These are phyloP conservation scores for Timema cristinae DNA, from an alignment of 2,888 invertebrate species.

Conservation along the genomic window DNA sequence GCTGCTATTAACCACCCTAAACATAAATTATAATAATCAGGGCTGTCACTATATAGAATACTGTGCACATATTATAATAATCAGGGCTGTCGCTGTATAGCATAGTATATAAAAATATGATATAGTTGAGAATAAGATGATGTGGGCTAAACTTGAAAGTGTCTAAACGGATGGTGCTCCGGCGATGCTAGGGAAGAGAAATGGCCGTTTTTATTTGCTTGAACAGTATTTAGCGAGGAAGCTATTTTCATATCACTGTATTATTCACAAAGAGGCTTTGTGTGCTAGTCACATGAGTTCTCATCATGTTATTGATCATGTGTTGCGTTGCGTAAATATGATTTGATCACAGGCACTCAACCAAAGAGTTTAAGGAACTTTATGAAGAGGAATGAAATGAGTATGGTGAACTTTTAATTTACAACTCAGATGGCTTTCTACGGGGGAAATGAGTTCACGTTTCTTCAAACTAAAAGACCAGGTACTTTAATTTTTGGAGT, in stretches of 20 bases:
- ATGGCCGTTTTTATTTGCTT: not conserved
- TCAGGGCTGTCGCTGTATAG: too few relatives aligned
- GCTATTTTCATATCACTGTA: not conserved
- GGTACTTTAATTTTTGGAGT: too few relatives aligned
- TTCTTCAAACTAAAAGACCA: too few relatives aligned
- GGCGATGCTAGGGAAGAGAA: not conserved
- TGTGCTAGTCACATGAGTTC: not conserved
- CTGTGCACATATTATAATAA: too few relatives aligned
- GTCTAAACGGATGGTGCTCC: not conserved
- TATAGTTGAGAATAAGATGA: too few relatives aligned
- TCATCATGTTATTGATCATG: not conserved
- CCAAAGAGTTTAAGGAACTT: not conserved
- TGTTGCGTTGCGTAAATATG: not conserved
- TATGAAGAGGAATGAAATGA: not conserved
- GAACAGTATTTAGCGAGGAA: conserved; percentile 1
- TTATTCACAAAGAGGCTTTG: not conserved
- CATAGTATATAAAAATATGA: too few relatives aligned
- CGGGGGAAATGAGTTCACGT: too few relatives aligned
- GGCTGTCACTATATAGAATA: too few relatives aligned
- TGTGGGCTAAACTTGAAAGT: not conserved
- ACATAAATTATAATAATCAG: too few relatives aligned
- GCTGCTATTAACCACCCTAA: too few relatives aligned
- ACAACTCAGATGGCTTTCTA: not conserved
- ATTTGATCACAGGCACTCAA: not conserved
- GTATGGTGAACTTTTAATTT: not conserved